Conservation (phyloP, 92 coral and sea anemone species). For the Heteractis magnifica region DNA sequence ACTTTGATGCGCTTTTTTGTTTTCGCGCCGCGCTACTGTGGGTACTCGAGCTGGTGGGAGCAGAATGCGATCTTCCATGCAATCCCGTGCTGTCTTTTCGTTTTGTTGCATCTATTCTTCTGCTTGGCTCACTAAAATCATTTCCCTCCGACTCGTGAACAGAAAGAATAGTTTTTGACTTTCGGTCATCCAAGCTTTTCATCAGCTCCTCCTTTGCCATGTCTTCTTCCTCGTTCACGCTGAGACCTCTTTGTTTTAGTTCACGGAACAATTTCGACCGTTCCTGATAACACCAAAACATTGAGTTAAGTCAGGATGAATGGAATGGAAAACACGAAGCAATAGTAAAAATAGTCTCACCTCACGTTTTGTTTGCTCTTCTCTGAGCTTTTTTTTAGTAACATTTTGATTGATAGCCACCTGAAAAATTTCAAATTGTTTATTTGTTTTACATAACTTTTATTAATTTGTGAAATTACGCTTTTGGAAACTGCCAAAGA, state of each 20-base stretch:
- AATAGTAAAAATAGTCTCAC: conserved; percentile 16
- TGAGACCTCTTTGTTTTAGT: conserved; percentile 45
- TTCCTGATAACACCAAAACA: conserved; percentile 30
- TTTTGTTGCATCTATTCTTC: background rate
- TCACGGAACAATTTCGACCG: conserved; percentile 44
- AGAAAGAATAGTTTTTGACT: conserved; percentile 6
- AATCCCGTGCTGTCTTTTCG: background rate
- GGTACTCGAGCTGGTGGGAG: background rate
- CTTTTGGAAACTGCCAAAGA: no score
- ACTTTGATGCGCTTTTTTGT: background rate
- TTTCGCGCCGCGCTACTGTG: background rate
- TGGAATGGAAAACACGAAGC: background rate
- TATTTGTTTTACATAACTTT: no score
- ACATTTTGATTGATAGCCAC: conserved; percentile 71
- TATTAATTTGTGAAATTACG: no score
- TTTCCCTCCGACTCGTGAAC: background rate
- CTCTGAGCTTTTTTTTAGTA: conserved; percentile 69
- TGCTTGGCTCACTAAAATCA: background rate
- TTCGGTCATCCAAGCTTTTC: conserved; percentile 47
- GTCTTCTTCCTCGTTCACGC: conserved; percentile 44
- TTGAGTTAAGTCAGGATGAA: background rate
- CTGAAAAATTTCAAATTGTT: conserved; percentile 27
- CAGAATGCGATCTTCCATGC: background rate
- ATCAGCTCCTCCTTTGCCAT: conserved; percentile 47
- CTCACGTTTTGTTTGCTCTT: conserved; percentile 88